Conservation (phyloP, 1,140 invertebrate species). For the Pseudomyrmex pallidus region DNA sequence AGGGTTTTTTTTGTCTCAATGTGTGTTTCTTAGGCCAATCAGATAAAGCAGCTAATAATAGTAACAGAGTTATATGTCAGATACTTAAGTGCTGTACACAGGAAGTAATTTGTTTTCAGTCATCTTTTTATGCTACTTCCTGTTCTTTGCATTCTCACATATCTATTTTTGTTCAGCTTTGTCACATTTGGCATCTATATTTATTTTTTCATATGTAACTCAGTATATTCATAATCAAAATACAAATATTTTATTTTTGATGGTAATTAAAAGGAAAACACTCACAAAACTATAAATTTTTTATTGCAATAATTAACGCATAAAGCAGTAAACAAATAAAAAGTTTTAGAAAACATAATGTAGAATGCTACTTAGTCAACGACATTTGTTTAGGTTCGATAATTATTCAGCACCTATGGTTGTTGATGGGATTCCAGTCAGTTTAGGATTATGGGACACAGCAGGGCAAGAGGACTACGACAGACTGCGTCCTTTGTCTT, state of each 20-base stretch:
- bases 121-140: conserved; percentile 76
- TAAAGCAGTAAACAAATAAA: not conserved
- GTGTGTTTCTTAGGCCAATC: conserved; percentile 63
- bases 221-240: not conserved
- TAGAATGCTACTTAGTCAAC: conserved; percentile 33
- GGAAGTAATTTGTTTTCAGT: conserved; percentile 81
- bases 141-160: conserved; percentile 45
- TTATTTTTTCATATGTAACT: not conserved
- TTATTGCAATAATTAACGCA: no score
- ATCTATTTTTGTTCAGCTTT: conserved; percentile 41
- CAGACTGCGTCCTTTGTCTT: conserved; percentile 96
- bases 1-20: conserved; percentile 13
- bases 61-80: conserved; percentile 72
- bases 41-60: conserved; percentile 81
- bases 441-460: conserved; percentile 97
- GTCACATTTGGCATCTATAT: conserved; percentile 16
- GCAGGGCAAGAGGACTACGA: conserved; percentile 99
- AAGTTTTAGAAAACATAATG: not conserved
- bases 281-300: no score
- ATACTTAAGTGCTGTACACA: conserved; percentile 75
- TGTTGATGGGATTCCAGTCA: conserved; percentile 98
- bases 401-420: conserved; percentile 99
- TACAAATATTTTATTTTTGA: not conserved
- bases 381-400: conserved; percentile 91
- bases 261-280: not conserved